phyloP scores from a whole-genome alignment of 1,140 invertebrate genomes.

The Cataglyphis hispanica region DNA sequence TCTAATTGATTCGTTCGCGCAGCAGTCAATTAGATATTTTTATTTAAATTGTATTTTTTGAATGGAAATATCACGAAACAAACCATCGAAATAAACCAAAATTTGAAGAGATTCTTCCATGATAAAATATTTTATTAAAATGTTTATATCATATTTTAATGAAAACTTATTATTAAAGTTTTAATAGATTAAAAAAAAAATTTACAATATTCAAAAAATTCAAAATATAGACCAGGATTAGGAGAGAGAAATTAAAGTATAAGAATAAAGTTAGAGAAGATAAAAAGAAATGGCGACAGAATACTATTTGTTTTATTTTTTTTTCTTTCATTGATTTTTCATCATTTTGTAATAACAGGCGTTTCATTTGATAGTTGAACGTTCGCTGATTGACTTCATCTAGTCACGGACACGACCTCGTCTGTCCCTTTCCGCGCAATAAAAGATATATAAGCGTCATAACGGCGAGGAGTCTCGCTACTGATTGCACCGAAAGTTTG shows the following conservation, averaged over 20 bases:
- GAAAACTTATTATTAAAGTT: conserved; percentile 1
- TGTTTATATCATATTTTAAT: background rate
- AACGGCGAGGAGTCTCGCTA: conserved; percentile 58
- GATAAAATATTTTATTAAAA: background rate
- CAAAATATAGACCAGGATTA: too few species aligned
- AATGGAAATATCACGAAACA: background rate
- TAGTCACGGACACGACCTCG: conserved; percentile 57
- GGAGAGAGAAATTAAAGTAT: too few species aligned
- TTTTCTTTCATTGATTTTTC: conserved; percentile 8
- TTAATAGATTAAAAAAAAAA: background rate
- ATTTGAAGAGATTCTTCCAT: background rate
- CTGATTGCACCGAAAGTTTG: conserved; percentile 66
- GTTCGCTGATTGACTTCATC: conserved; percentile 70
- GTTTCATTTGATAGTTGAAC: conserved; percentile 65
- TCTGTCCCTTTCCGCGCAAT: conserved; percentile 62
- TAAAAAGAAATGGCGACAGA: conserved; percentile 7
- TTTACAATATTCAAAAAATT: too few species aligned
- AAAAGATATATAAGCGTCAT: conserved; percentile 73
- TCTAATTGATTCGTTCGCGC: conserved; percentile 12
- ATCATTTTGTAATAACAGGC: conserved; percentile 30
- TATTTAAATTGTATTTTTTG: background rate
- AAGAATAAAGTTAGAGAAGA: background rate
- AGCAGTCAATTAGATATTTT: conserved; percentile 2
- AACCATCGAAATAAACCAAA: background rate
- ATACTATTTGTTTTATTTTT: background rate